Base-by-base conservation (phyloP, 2,888 invertebrate genomes). In the Aspidiotus rigidus region DNA sequence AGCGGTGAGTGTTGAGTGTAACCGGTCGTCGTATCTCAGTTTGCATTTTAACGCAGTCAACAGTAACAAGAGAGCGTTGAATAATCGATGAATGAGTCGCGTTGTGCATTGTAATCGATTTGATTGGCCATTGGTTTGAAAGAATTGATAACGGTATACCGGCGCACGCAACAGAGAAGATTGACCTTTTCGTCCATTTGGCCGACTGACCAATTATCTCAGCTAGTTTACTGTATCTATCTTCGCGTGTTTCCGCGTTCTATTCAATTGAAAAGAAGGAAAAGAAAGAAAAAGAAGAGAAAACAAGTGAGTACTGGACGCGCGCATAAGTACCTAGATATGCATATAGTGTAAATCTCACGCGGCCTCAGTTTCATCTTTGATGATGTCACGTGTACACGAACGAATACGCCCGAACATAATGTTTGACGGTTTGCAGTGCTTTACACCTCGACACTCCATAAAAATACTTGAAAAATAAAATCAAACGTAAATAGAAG, bases 11-110 rank as follows among this genome's bases (percentile, higher is more conserved):
- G n/a, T 13, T 13, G 49, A 11, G 49, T 13, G 49, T 11, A 49
- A 49, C 49, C 49, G 49, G 49, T 49, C 49, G 49, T 49, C 49
- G 49, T n/a, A 49, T 49, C 49, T 49, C 49, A 11, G 49, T 49
- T 11, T n/a, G 49, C 49, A 49, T 49, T 49, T 13, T 49, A 49
- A n/a, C 49, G n/a, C 11, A 11, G 49, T 28, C 49, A 49, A 49
- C 49, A 49, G 6, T 49, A 49, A 13, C 10, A 49, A 11, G n/a
- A 49, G 49, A 49, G 49, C 66, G 57, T 66, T 66, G 66, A 66
- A 66, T 66, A 66, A 66, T 66, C 66, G 66, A 57, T 59, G 66
- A 66, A 66, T 66, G 66, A 66, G 66, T 66, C 57, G 66, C 66
- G 66, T 66, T 59, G 57, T 49, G 66, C 66, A 66, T 66, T 57